Percentiles rank a stretch among this genome's conserved stretches.
Evolutionary conservation across 2,113 vertebrate species (phyloP).

Genomic region (Mirounga angustirostris): DNA sequence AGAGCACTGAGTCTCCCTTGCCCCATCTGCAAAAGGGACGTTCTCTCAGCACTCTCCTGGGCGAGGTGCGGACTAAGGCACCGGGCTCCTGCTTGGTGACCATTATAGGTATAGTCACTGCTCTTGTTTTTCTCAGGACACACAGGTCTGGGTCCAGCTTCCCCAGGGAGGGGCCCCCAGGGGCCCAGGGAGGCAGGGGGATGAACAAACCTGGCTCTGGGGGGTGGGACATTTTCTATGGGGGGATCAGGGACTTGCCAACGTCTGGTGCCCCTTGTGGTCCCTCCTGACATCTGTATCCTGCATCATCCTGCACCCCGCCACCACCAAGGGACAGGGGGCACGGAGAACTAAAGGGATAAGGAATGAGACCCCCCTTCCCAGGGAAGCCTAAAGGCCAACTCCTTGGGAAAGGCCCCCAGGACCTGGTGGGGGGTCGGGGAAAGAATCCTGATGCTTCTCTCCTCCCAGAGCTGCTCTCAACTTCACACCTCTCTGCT

Average conservation of each 20-base stretch:
- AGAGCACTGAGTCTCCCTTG: not conserved
- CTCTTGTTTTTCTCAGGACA: not conserved
- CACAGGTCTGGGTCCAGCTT: not conserved
- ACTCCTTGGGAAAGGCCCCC: not conserved
- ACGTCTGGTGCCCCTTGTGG: not conserved
- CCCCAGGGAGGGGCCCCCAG: not conserved
- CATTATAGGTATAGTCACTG: rapidly evolving
- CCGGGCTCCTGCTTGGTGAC: not conserved
- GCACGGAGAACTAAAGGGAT: not conserved
- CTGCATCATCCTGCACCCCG: not conserved
- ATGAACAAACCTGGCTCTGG: not conserved
- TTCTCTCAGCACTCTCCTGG: too few relatives aligned
- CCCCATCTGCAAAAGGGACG: not conserved
- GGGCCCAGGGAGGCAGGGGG: too few relatives aligned
- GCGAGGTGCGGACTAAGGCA: too few relatives aligned
- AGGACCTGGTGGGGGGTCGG: not conserved
- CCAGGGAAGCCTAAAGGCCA: not conserved
- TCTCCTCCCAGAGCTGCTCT: not conserved
- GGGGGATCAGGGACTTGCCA: slow-evolving; percentile 13
- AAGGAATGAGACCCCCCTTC: not conserved
- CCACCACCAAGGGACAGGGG: not conserved
- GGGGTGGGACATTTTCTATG: not conserved
- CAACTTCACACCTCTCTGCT: not conserved
- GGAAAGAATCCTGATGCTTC: not conserved
- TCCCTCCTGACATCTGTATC: not conserved